A percentile compares a stretch with the other conserved stretches of the same genome.
These are phyloP conservation scores for Nipponia nippon DNA, from an alignment of 2,113 vertebrate species.

Conservation along the genomic window DNA sequence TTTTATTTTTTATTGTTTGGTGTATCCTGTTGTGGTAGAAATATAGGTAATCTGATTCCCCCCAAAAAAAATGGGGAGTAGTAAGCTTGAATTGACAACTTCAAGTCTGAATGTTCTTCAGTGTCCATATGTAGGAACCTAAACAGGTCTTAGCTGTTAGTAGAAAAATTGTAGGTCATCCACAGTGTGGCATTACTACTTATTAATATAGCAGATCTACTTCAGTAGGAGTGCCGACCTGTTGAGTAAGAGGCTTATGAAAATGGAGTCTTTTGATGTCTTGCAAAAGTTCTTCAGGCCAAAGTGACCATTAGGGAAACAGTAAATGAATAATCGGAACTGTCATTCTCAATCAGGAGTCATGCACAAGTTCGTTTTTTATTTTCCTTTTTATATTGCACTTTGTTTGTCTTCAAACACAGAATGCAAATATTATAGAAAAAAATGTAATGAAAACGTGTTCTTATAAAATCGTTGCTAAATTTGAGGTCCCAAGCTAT, in stretches of 20 bases:
- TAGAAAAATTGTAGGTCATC: slow-evolving; percentile 30
- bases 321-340: background rate
- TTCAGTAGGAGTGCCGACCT: slow-evolving; percentile 16
- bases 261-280: slow-evolving; percentile 44
- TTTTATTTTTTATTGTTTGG: background rate
- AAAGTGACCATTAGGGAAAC: background rate
- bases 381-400: background rate
- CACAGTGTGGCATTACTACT: background rate
- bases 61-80: background rate
- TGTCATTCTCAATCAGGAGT: background rate
- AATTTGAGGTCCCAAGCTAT: background rate
- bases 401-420: background rate
- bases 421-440: background rate
- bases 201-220: slow-evolving; percentile 21
- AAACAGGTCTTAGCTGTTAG: background rate
- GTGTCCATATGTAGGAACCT: background rate
- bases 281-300: slow-evolving; percentile 17
- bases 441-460: background rate
- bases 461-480: background rate
- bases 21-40: background rate
- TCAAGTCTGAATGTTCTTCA: background rate
- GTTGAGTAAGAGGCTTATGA: slow-evolving; percentile 51
- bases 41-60: background rate
- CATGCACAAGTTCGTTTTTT: background rate
- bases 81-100: background rate